A percentile compares a stretch with the other conserved stretches of the same genome.
Conservation (phyloP, 2,888 invertebrate genomes). For the Eucriotettix oculatus region DNA sequence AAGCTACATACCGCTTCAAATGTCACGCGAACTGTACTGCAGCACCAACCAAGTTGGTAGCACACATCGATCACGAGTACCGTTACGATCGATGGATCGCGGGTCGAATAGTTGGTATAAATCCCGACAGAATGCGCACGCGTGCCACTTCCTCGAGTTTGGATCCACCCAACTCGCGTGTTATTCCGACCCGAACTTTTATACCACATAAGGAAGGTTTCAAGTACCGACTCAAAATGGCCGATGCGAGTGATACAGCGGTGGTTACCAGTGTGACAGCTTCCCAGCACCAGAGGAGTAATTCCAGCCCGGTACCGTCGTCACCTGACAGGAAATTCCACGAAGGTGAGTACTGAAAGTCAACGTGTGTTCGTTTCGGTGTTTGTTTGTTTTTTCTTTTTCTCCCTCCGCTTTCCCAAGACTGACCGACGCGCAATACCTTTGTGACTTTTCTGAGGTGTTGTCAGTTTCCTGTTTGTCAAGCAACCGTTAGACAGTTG, state of each 20-base stretch:
- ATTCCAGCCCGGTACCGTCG: slow-evolving; percentile 3
- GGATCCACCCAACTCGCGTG: too few species aligned
- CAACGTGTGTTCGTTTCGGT: too few species aligned
- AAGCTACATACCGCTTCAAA: neutral
- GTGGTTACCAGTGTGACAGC: slow-evolving; percentile 24
- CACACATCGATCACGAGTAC: neutral
- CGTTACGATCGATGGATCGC: neutral
- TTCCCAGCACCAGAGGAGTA: slow-evolving; percentile 10
- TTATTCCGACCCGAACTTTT: slow-evolving; percentile 7
- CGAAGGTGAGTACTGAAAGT: slow-evolving; percentile 6
- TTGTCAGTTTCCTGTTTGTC: too few species aligned
- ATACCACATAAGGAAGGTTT: slow-evolving; percentile 13
- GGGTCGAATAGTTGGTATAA: neutral
- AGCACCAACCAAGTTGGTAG: neutral
- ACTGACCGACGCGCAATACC: too few species aligned
- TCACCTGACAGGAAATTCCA: slow-evolving; percentile 4
- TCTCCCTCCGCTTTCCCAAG: too few species aligned
- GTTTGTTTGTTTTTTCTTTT: too few species aligned
- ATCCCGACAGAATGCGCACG: neutral
- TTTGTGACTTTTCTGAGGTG: too few species aligned
- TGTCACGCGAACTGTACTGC: neutral
- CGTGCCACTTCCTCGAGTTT: too few species aligned
- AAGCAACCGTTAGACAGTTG: too few species aligned
- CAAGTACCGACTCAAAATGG: slow-evolving; percentile 21
- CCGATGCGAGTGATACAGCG: slow-evolving; percentile 26